A percentile compares a stretch with the other conserved stretches of the same genome.
phyloP scores from a whole-genome alignment of 2,113 vertebrate species.

The Charina bottae region DNA sequence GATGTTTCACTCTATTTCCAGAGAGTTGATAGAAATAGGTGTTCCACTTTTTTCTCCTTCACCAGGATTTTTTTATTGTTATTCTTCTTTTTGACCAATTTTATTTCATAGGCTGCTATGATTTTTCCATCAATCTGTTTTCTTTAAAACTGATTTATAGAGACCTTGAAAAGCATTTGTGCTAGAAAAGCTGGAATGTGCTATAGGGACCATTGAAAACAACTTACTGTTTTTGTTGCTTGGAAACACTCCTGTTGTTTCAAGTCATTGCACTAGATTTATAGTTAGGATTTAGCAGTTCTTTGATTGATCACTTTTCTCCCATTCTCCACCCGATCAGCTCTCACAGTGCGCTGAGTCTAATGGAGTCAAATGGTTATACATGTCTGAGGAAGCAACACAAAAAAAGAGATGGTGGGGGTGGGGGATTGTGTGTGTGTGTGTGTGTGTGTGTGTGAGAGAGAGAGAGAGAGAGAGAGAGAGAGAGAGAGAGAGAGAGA shows the following conservation, averaged over 20 bases:
- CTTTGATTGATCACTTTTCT: conserved; percentile 74
- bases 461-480: conserved; percentile 41
- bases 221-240: conserved; percentile 70
- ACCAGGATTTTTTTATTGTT: conserved; percentile 28
- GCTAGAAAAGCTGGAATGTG: conserved; percentile 72
- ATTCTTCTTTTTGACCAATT: conserved; percentile 17
- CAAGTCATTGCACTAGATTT: conserved; percentile 66
- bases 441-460: neutral
- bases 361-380: conserved; percentile 71
- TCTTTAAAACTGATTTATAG: conserved; percentile 77
- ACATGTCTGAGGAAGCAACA: conserved; percentile 58
- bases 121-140: conserved; percentile 68
- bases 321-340: conserved; percentile 59
- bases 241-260: conserved; percentile 70
- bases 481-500: conserved; percentile 4
- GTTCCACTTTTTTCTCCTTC: conserved; percentile 5
- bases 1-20: neutral
- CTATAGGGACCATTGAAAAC: conserved; percentile 70
- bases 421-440: neutral
- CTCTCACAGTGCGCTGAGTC: conserved; percentile 61
- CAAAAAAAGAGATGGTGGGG: conserved; percentile 40
- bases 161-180: conserved; percentile 72
- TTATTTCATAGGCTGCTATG: conserved; percentile 65
- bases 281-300: conserved; percentile 72
- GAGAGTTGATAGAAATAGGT: conserved; percentile 40